Conservation (phyloP, 2,888 invertebrate genomes). For the Pherbina coryleti region DNA sequence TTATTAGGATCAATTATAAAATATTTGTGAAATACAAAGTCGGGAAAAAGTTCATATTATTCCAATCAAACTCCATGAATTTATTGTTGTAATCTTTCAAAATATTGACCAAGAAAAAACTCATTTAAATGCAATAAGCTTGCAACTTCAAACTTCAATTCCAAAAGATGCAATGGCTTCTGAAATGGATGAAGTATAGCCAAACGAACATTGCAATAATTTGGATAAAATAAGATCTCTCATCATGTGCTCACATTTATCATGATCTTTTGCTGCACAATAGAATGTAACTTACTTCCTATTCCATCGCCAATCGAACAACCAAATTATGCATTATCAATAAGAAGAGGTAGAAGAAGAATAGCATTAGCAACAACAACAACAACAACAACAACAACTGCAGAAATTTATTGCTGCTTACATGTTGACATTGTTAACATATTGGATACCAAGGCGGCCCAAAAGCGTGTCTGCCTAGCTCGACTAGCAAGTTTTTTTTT, state of each 20-base stretch:
- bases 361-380: neutral
- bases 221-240: no score
- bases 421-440: constrained; percentile 14
- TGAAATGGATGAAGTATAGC: no score
- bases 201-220: no score
- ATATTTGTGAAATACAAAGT: no score
- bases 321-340: constrained; percentile 13
- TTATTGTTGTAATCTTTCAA: neutral
- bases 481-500: neutral
- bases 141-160: neutral
- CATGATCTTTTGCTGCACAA: neutral
- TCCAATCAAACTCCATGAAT: neutral
- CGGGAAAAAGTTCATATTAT: no score
- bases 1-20: no score
- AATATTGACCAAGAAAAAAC: neutral
- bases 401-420: constrained; percentile 18
- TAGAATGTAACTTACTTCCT: neutral
- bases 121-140: neutral
- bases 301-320: neutral
- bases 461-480: neutral
- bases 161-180: neutral
- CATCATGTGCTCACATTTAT: neutral
- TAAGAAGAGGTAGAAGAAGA: no score
- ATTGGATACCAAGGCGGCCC: neutral
- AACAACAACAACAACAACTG: neutral